Base-by-base conservation (phyloP, 1,140 invertebrate species). In the Cataglyphis hispanica region DNA sequence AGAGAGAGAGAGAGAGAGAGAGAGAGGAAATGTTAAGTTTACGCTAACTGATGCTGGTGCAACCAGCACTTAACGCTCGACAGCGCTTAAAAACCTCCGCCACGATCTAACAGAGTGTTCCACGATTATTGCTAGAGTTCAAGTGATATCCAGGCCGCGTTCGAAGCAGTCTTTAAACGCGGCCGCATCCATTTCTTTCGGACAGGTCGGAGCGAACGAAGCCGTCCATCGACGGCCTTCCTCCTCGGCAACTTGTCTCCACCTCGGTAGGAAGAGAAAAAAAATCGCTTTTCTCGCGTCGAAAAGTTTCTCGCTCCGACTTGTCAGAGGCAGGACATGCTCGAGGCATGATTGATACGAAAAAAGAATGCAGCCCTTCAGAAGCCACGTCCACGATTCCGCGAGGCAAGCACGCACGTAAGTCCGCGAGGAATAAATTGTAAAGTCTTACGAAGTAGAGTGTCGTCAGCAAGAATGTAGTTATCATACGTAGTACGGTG, bases 121-220 rank as follows among this genome's bases (percentile, higher is more conserved):
- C 46, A 64, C 70, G 77, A 86, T 89, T 88, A 88, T 89, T 83
- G 87, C 87, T 89, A 78, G 50, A 43, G 87, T 83, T 69, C 76
- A 63, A 80, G 63, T 56, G 72, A 60, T 53, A 60, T 69, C 27
- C 81, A 64, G 81, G 34, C 58, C 50, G 81, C 81, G 56, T 84
- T 75, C 58, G 56, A 58, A 19, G 80, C 67, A 37, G 37, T 74
- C 53, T 72, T 69, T 60, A 80, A 83, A 83, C 64, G 78, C 67
- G 67, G 53, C 46, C 25, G 50, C 78, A 74, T 83, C 27, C 37
- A 43, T 81, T 72, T 81, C 37, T 60, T 80, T 60, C 66, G 78
- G 66, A 81, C 78, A 72, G 78, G 67, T 70, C 78, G 67, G 78
- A 74, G 66, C 31, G 78, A 67, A 40, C 27, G 31, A 22, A 58